phyloP scores from a whole-genome alignment of 2,888 invertebrate genomes.

The Plagiodera versicolora region DNA sequence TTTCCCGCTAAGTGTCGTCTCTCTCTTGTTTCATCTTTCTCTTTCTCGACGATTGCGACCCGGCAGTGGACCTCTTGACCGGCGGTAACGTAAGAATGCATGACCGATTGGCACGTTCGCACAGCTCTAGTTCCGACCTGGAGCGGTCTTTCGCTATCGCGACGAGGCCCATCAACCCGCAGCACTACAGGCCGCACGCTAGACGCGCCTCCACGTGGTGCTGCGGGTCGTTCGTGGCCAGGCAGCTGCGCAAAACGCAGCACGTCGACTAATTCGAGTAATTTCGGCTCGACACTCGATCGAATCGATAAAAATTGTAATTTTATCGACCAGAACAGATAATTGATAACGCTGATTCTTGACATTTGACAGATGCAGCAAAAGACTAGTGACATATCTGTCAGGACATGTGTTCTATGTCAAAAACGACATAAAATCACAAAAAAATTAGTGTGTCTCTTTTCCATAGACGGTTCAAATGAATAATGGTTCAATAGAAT shows the following conservation, averaged over 20 bases:
- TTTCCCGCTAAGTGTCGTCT: not conserved
- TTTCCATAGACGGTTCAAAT: too few species aligned
- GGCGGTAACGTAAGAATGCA: slow-evolving; percentile 73
- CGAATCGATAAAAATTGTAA: not conserved
- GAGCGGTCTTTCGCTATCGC: slow-evolving; percentile 42
- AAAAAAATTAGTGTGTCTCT: too few species aligned
- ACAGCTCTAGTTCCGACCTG: slow-evolving; percentile 50
- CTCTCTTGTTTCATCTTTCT: slow-evolving; percentile 40
- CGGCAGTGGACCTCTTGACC: slow-evolving; percentile 67
- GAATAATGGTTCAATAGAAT: too few species aligned
- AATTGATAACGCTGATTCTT: too few species aligned
- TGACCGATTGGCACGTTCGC: slow-evolving; percentile 55
- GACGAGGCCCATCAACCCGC: slow-evolving; percentile 48
- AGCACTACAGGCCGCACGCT: slow-evolving; percentile 54
- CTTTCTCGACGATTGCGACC: slow-evolving; percentile 47
- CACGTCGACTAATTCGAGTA: slow-evolving; percentile 63
- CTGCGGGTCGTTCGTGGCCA: slow-evolving; percentile 75
- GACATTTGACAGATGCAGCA: too few species aligned
- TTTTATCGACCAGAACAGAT: too few species aligned
- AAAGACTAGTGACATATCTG: too few species aligned
- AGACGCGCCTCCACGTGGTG: slow-evolving; percentile 73
- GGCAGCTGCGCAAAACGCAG: slow-evolving; percentile 75
- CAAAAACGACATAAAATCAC: too few species aligned
- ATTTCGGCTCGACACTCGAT: not conserved
- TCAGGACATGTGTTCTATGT: too few species aligned